Evolutionary conservation across 2,888 invertebrate genomes (phyloP).

Genomic region (Clanis bilineata): DNA sequence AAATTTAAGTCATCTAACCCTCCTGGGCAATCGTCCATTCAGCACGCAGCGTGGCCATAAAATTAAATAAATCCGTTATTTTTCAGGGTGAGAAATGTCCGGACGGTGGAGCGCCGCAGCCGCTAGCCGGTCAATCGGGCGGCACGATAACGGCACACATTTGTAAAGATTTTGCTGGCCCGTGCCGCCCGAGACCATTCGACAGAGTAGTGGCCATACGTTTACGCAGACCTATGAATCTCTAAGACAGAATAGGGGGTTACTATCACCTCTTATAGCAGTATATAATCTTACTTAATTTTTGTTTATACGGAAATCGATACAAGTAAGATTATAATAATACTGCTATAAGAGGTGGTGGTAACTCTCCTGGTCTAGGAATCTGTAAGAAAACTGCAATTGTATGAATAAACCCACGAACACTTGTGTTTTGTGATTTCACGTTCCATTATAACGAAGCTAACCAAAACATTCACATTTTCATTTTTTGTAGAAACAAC

Average conservation of each 20-base stretch:
- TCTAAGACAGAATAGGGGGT: not conserved
- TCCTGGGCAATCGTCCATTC: conserved; percentile 72
- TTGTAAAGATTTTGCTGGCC: conserved; percentile 79
- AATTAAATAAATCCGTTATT: conserved; percentile 82
- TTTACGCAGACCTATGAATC: conserved; percentile 43
- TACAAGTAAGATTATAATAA: too few relatives aligned
- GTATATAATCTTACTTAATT: too few relatives aligned
- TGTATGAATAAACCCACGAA: too few relatives aligned
- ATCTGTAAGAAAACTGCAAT: too few relatives aligned
- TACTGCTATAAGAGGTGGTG: too few relatives aligned
- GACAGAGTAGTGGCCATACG: conserved; percentile 65
- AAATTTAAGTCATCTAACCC: conserved; percentile 43
- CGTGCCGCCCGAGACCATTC: conserved; percentile 60
- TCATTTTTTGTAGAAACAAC: too few relatives aligned
- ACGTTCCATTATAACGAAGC: too few relatives aligned
- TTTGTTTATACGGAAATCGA: too few relatives aligned
- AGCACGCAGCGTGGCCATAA: conserved; percentile 78
- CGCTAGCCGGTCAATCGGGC: conserved; percentile 74
- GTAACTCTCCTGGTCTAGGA: too few relatives aligned
- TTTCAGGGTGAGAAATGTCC: conserved; percentile 77
- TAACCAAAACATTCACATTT: too few relatives aligned
- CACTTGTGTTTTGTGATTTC: too few relatives aligned
- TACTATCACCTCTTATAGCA: too few relatives aligned
- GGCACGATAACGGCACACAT: conserved; percentile 76
- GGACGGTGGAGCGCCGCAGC: conserved; percentile 38